Evolutionary conservation across 2,113 vertebrate genomes (phyloP).

Genomic region (Suncus etruscus): DNA sequence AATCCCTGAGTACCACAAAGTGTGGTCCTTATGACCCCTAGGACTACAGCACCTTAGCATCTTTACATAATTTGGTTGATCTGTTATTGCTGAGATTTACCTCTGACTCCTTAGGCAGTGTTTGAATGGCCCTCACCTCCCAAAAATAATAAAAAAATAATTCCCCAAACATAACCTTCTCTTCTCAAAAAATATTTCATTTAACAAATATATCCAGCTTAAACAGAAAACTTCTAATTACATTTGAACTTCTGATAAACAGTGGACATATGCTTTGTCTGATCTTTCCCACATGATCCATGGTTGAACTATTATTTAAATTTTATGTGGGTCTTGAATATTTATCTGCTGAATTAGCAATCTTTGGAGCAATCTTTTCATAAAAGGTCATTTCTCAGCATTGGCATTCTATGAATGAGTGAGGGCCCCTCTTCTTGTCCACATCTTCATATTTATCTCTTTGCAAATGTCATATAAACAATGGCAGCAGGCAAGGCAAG

Average conservation of each 20-base stretch:
- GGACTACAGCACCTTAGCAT: too few species aligned
- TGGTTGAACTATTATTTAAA: not conserved
- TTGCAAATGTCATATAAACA: not conserved
- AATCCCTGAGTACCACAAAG: too few species aligned
- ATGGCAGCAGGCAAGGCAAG: not conserved
- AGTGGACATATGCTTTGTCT: not conserved
- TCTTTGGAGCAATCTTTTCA: not conserved
- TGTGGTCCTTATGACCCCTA: too few species aligned
- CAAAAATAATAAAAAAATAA: too few species aligned
- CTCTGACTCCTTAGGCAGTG: not conserved
- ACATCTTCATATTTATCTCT: not conserved
- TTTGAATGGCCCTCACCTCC: too few species aligned
- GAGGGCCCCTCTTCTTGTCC: not conserved
- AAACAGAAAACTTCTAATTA: not conserved
- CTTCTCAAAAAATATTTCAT: not conserved
- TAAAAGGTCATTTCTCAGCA: not conserved
- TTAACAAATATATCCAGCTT: constrained; percentile 3
- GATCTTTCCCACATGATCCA: not conserved
- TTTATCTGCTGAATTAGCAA: not conserved
- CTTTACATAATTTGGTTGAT: too few species aligned
- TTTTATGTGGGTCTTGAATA: not conserved
- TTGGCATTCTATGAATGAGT: not conserved
- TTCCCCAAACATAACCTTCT: not conserved
- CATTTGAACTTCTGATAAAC: constrained; percentile 38
- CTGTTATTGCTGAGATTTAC: not conserved